Evolutionary conservation across 1,140 invertebrate species (phyloP), one percentile per base, ranked within the genome.

Genomic region (Trichonephila inaurata): DNA sequence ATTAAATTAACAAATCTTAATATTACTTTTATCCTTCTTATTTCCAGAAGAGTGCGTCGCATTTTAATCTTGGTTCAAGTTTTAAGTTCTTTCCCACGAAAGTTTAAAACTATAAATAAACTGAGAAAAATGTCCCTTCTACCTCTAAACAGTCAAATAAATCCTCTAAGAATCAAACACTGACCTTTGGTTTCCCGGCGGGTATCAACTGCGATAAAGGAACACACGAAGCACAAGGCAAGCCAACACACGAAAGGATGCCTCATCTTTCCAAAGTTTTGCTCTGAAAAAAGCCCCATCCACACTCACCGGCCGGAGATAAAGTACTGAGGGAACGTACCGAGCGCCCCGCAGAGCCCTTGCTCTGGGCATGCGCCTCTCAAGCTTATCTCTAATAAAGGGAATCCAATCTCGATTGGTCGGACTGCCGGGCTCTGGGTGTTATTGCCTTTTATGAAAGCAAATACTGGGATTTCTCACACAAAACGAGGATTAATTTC

Each of bases 121-220:
- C 16, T 21, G 10, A 51, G 51, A 51, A 51, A 51, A 51, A 51
- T 51, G 51, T 51, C 51, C 51, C 51, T 10, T 51, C 10, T 51
- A 0, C 7, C 0, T 10, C 10, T 51, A 10, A 51, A 51, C 51
- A 51, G 51, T 51, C 6, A 51, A 51, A 51, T 7, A 51, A 51
- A 51, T 51, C 10, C 51, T 12, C 10, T 51, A 10, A 51, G 7
- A 51, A 51, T 2, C 51, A 51, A 51, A 5, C 51, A 69, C 89
- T 24, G 21, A 81, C 89, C 89, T 90, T 90, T 90, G n/a, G 66
- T 66, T 44, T 90, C 89, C n/a, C 89, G 66, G 44, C 72, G 58
- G 51, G 62, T 81, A 51, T 81, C 40, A 19, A 90, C 89, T 5
- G 72, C 64, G 12, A 81, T 40, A 40, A 61, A 72, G 69, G n/a